phyloP scores from a whole-genome alignment of 1,140 invertebrate genomes.

The Drosophila paulistorum region DNA sequence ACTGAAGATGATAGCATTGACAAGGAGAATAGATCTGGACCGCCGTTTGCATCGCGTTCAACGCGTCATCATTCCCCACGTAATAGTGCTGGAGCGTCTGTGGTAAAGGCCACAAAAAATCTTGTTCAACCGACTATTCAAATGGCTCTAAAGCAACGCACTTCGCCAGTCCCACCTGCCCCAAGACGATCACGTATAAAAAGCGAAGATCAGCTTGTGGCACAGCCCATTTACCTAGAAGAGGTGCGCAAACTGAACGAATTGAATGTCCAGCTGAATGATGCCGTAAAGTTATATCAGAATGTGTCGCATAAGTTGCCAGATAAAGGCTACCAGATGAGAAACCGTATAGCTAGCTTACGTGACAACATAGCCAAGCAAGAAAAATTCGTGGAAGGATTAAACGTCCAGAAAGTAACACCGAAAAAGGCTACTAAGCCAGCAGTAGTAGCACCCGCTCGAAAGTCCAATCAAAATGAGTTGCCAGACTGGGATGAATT shows the following conservation, averaged over 20 bases:
- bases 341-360: conserved; percentile 52
- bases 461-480: background rate
- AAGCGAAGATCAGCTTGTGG: conserved; percentile 38
- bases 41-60: background rate
- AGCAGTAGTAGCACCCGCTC: background rate
- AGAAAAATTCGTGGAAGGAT: conserved; percentile 13
- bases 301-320: conserved; percentile 60
- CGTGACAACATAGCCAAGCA: conserved; percentile 42
- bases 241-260: conserved; percentile 58
- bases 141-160: conserved; percentile 26
- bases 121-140: conserved; percentile 68
- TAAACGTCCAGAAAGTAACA: conserved; percentile 37
- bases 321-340: conserved; percentile 68
- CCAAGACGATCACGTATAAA: conserved; percentile 3
- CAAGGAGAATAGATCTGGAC: conserved; percentile 33
- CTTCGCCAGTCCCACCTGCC: background rate
- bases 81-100: conserved; percentile 29
- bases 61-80: conserved; percentile 31
- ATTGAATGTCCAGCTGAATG: conserved; percentile 39
- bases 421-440: conserved; percentile 16
- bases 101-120: conserved; percentile 34
- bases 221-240: conserved; percentile 43
- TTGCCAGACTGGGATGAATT: conserved; percentile 42
- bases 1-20: conserved; percentile 34
- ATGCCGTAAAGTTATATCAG: conserved; percentile 56